Evolutionary conservation across 1,140 invertebrate species (phyloP).

Genomic region (Epicauta chinensis): DNA sequence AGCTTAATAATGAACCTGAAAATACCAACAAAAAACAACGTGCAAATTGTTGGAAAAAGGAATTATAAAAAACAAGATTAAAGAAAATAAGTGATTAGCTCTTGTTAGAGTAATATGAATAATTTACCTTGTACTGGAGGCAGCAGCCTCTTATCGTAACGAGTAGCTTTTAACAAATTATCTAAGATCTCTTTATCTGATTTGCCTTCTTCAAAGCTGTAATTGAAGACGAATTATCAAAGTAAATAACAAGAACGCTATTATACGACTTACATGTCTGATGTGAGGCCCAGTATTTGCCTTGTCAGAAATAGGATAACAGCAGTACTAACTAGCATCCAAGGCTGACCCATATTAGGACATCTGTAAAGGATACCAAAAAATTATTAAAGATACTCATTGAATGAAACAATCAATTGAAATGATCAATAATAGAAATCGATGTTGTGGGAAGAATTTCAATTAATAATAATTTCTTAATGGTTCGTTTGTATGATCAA

Average conservation of each 20-base stretch:
- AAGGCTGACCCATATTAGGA: conserved; percentile 61
- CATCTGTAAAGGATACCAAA: conserved; percentile 46
- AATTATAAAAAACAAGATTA: neutral
- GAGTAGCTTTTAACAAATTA: conserved; percentile 68
- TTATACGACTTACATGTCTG: conserved; percentile 33
- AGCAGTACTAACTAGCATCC: conserved; percentile 53
- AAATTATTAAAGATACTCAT: no score
- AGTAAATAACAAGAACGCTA: neutral
- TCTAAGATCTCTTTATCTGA: conserved; percentile 86
- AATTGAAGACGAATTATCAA: conserved; percentile 36
- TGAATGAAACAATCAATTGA: no score
- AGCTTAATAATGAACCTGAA: no score
- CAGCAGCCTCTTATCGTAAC: conserved; percentile 80
- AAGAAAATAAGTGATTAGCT: neutral
- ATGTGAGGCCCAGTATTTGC: conserved; percentile 45
- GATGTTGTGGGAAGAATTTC: no score
- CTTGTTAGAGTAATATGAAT: neutral
- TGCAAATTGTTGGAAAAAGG: conserved; percentile 10
- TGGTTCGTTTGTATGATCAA: no score
- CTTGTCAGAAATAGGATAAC: conserved; percentile 52
- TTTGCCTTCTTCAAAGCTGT: conserved; percentile 78
- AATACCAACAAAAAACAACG: conserved; percentile 19
- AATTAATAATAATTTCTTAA: no score
- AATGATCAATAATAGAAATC: no score
- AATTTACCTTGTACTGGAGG: conserved; percentile 75